phyloP scores from a whole-genome alignment of 2,797 vertebrate species.

The Halcyon chelicuti region DNA sequence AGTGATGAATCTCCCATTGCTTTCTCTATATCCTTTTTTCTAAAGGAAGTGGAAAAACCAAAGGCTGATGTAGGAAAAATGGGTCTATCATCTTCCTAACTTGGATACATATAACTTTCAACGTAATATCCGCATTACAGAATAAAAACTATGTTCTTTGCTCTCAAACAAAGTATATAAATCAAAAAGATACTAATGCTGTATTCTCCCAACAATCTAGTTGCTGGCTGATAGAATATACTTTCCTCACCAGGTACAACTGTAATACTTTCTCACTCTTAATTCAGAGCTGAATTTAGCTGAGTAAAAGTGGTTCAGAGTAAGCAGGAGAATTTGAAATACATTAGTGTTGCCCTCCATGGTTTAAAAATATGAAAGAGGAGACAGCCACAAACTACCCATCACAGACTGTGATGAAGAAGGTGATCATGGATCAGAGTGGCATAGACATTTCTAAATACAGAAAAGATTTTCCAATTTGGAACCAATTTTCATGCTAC shows the following conservation, averaged over 20 bases:
- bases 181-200: neutral
- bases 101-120: neutral
- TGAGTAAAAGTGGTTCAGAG: neutral
- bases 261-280: neutral
- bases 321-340: neutral
- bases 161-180: neutral
- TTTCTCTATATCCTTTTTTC: neutral
- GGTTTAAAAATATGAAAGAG: neutral
- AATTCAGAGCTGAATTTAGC: neutral
- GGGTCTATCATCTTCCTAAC: neutral
- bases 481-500: neutral
- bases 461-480: neutral
- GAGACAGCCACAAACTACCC: neutral
- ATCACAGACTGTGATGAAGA: neutral
- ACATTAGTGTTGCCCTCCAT: neutral
- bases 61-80: neutral
- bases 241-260: neutral
- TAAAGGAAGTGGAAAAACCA: neutral
- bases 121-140: neutral
- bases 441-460: neutral
- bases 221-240: neutral
- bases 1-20: neutral
- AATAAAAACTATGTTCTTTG: neutral
- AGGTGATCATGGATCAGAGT: neutral
- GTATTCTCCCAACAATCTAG: neutral